phyloP scores from a whole-genome alignment of 2,888 invertebrate species.

The Furcula furcula region DNA sequence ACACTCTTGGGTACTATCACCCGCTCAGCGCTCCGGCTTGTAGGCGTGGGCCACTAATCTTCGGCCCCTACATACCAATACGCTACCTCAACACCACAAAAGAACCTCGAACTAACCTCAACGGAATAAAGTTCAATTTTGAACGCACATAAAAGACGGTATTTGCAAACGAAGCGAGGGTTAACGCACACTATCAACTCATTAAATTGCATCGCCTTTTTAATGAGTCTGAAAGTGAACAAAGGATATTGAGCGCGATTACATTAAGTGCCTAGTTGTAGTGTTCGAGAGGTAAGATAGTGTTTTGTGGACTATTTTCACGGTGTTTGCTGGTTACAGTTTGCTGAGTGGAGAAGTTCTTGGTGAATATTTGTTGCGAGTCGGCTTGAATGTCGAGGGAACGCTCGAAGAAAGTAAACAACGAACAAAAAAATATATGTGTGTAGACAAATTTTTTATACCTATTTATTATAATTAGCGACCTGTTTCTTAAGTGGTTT shows the following conservation, averaged over 20 bases:
- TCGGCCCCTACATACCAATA: slow-evolving; percentile 80
- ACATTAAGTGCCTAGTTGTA: slow-evolving; percentile 77
- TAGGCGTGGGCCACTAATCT: slow-evolving; percentile 82
- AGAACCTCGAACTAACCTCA: slow-evolving; percentile 38
- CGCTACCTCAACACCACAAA: slow-evolving; percentile 31
- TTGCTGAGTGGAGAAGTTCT: background rate
- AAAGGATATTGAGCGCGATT: slow-evolving; percentile 80
- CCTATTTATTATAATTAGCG: no score
- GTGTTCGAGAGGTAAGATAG: slow-evolving; percentile 57
- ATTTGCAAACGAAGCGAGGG: slow-evolving; percentile 79
- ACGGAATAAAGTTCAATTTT: slow-evolving; percentile 41
- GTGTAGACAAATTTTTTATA: no score
- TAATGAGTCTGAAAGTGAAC: slow-evolving; percentile 82
- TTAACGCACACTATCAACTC: slow-evolving; percentile 82
- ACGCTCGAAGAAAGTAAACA: no score
- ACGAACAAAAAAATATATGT: no score
- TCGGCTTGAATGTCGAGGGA: no score
- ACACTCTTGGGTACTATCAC: slow-evolving; percentile 80
- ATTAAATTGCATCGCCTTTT: slow-evolving; percentile 83
- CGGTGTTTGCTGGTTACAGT: slow-evolving; percentile 20
- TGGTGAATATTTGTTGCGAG: no score
- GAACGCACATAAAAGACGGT: slow-evolving; percentile 27
- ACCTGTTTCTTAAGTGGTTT: no score
- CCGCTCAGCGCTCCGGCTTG: slow-evolving; percentile 78
- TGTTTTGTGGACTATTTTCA: slow-evolving; percentile 56